phyloP scores from a whole-genome alignment of 2,888 invertebrate species.

The Sesia bembeciformis region DNA sequence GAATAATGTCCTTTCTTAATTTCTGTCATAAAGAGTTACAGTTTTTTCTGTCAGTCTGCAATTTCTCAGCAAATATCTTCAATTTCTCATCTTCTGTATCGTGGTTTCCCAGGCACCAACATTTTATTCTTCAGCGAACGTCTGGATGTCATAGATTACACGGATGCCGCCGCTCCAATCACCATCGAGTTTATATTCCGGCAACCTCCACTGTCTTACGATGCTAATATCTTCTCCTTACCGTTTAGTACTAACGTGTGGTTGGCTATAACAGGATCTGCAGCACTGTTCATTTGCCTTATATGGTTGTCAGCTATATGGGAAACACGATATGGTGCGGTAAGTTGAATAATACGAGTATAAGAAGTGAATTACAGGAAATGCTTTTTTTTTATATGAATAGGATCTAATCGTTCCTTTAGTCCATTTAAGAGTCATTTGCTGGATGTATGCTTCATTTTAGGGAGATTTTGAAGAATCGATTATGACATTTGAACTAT shows the following conservation, averaged over 20 bases:
- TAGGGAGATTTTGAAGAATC: too few relatives aligned
- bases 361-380: too few relatives aligned
- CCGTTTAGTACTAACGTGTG: conserved; percentile 77
- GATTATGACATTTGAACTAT: too few relatives aligned
- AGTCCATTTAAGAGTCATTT: too few relatives aligned
- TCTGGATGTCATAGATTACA: conserved; percentile 48
- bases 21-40: too few relatives aligned
- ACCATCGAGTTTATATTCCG: conserved; percentile 72
- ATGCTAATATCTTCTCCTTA: conserved; percentile 76
- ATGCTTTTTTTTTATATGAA: too few relatives aligned
- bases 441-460: too few relatives aligned
- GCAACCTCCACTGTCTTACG: conserved; percentile 77
- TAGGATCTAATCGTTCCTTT: too few relatives aligned
- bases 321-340: conserved; percentile 29
- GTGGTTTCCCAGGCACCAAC: conserved; percentile 37
- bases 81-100: too few relatives aligned
- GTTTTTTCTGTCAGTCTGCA: too few relatives aligned
- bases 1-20: too few relatives aligned
- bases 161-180: conserved; percentile 54
- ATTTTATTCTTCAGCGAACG: conserved; percentile 30
- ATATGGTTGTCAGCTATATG: conserved; percentile 48
- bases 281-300: conserved; percentile 36
- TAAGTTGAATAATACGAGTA: conserved; percentile 7
- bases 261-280: conserved; percentile 60
- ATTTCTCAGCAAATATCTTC: too few relatives aligned